Conservation (phyloP, 2,888 invertebrate species). For the Trissoscelio sp. region DNA sequence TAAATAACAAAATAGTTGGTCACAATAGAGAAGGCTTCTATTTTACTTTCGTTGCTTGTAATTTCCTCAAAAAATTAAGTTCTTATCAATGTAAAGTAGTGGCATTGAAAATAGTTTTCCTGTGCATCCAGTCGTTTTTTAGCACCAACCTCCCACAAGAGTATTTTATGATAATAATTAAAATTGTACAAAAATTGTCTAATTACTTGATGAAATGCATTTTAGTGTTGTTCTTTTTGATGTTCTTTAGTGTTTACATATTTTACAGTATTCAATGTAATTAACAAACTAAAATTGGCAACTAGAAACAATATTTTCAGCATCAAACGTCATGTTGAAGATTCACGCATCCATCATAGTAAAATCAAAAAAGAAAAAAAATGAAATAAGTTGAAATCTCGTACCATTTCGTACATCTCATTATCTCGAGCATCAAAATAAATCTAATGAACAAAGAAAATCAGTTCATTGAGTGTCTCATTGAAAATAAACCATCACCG, state of each 20-base stretch:
- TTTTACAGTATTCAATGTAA: constrained; percentile 13
- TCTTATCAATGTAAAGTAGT: no score
- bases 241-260: constrained; percentile 19
- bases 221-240: constrained; percentile 13
- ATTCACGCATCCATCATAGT: constrained; percentile 4
- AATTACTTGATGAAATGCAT: constrained; percentile 3
- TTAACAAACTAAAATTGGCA: not conserved
- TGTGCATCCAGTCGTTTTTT: constrained; percentile 13
- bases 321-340: not conserved
- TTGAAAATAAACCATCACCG: constrained; percentile 38
- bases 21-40: constrained; percentile 17
- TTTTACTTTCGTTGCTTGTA: constrained; percentile 22
- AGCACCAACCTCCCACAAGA: constrained; percentile 7
- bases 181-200: not conserved
- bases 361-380: not conserved
- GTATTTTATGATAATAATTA: not conserved
- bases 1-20: not conserved
- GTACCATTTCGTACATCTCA: constrained; percentile 24
- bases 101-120: constrained; percentile 13
- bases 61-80: not conserved
- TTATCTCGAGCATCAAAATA: constrained; percentile 46
- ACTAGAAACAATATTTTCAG: constrained; percentile 17
- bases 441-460: constrained; percentile 19
- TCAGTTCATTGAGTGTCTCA: constrained; percentile 54
- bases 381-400: not conserved